A percentile compares a stretch with the other conserved stretches of the same genome.
Conservation (phyloP, 2,113 vertebrate species). For the Isurus oxyrinchus region DNA sequence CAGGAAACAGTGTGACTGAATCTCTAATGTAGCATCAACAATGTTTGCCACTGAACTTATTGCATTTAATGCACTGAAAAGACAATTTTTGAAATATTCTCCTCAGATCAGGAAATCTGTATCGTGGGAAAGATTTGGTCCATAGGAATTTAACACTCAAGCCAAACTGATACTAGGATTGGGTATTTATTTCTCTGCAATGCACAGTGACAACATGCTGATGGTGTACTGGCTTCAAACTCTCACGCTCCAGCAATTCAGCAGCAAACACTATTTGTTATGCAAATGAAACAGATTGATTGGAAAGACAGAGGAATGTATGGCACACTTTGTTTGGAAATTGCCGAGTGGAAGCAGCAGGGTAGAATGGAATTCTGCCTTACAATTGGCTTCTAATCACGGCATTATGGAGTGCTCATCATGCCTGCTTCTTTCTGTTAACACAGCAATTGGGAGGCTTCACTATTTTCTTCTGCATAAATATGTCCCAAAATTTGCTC, state of each 20-base stretch:
- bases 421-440: neutral
- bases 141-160: neutral
- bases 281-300: neutral
- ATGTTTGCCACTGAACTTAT: neutral
- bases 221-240: neutral
- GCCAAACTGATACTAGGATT: neutral
- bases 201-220: neutral
- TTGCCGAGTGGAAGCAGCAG: neutral
- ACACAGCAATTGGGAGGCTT: neutral
- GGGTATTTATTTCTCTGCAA: neutral
- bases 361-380: conserved; percentile 6
- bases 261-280: neutral
- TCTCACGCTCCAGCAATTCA: conserved; percentile 11
- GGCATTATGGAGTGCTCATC: neutral
- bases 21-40: neutral
- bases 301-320: neutral
- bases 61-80: neutral
- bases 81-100: neutral
- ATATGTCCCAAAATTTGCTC: neutral
- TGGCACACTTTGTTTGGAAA: conserved; percentile 13
- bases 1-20: neutral
- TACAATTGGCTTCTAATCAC: neutral
- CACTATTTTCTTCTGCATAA: neutral
- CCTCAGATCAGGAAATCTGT: neutral
- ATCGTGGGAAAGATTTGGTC: neutral